phyloP scores from a whole-genome alignment of 2,888 invertebrate species.

The Metacarcinus magister region DNA sequence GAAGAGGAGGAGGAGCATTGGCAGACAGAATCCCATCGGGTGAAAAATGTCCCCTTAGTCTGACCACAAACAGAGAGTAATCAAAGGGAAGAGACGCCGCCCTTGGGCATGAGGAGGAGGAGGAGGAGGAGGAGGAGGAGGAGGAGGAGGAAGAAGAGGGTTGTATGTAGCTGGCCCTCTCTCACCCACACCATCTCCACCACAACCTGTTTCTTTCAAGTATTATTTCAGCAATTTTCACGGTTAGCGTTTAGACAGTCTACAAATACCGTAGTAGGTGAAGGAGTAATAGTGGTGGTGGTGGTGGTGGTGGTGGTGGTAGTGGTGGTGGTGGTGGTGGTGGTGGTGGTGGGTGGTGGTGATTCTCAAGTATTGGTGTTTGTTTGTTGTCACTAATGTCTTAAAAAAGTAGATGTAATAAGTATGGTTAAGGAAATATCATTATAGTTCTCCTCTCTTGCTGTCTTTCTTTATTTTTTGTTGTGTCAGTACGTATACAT shows the following conservation, averaged over 20 bases:
- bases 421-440: neutral
- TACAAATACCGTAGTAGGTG: neutral
- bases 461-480: slow-evolving; percentile 49
- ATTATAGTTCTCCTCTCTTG: slow-evolving; percentile 42
- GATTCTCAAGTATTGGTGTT: neutral
- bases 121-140: slow-evolving; percentile 1
- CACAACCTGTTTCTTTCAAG: neutral
- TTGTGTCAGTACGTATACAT: neutral
- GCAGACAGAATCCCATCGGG: slow-evolving; percentile 17
- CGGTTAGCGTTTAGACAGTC: neutral
- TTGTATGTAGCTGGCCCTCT: neutral
- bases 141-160: neutral
- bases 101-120: slow-evolving; percentile 10
- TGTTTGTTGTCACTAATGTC: neutral
- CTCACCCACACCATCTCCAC: neutral
- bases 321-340: too few species aligned
- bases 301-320: too few species aligned
- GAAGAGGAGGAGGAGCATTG: slow-evolving; percentile 1
- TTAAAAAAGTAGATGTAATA: neutral
- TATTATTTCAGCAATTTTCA: neutral
- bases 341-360: too few species aligned
- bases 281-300: neutral
- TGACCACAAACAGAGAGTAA: slow-evolving; percentile 67
- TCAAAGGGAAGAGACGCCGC: slow-evolving; percentile 56
- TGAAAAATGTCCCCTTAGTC: slow-evolving; percentile 64